These are phyloP conservation scores for Cephalotes varians DNA, from an alignment of 2,888 invertebrate species.

Conservation along the genomic window DNA sequence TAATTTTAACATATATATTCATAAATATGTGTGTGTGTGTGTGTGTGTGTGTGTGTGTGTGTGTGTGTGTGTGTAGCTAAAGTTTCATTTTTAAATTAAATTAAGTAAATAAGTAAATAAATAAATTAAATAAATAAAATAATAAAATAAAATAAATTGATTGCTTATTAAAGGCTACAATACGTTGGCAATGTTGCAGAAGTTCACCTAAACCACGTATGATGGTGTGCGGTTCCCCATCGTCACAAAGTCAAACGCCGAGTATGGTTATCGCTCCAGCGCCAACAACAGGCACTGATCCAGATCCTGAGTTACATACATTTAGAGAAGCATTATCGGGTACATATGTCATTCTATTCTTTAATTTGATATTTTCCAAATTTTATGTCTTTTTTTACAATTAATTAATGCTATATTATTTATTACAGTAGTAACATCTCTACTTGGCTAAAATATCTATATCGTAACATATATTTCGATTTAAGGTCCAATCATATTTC, in stretches of 20 bases:
- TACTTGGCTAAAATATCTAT: background rate
- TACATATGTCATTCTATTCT: slow-evolving; percentile 77
- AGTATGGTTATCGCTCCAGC: slow-evolving; percentile 85
- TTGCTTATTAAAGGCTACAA: background rate
- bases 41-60: too few relatives aligned
- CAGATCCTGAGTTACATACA: slow-evolving; percentile 90
- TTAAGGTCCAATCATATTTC: background rate
- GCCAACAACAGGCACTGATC: slow-evolving; percentile 84
- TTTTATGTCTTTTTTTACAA: background rate
- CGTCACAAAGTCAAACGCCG: slow-evolving; percentile 86
- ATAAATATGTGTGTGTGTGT: too few relatives aligned
- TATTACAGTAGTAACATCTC: background rate
- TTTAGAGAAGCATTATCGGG: slow-evolving; percentile 91
- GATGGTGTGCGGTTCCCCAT: slow-evolving; percentile 84
- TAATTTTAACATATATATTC: background rate
- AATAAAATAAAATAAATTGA: background rate
- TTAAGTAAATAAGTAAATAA: too few relatives aligned
- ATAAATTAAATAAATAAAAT: background rate
- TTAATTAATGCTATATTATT: background rate
- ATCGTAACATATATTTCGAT: background rate
- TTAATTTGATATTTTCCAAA: slow-evolving; percentile 49
- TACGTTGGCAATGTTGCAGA: slow-evolving; percentile 77
- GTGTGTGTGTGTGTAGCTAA: too few relatives aligned
- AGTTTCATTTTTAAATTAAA: too few relatives aligned
- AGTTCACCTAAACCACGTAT: slow-evolving; percentile 87